Conservation (phyloP, 2,113 vertebrate genomes). For the Aplodontia rufa region DNA sequence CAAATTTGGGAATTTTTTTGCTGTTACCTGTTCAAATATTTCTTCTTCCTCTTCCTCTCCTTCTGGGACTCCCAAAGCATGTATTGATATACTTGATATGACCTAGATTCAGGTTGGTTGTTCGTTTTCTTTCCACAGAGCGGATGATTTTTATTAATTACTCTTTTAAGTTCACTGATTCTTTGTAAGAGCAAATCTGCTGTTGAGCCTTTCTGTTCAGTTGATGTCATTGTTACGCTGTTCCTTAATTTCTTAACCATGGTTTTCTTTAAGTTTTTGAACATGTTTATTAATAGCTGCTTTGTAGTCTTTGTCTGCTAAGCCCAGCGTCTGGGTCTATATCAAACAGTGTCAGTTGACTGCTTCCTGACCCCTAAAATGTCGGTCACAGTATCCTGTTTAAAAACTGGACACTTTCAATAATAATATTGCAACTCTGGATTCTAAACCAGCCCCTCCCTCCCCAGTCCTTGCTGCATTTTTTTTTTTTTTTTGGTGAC, state of each 20-base stretch:
- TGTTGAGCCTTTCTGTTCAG: neutral
- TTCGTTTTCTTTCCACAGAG: neutral
- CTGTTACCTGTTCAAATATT: neutral
- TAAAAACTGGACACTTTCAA: neutral
- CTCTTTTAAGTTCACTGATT: neutral
- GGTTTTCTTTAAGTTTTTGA: neutral
- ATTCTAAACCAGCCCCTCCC: neutral
- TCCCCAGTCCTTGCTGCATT: neutral
- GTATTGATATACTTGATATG: neutral
- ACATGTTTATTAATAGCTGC: neutral
- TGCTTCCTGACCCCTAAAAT: too few relatives aligned
- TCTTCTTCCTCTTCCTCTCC: neutral
- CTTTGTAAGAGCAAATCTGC: neutral
- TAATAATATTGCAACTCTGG: neutral
- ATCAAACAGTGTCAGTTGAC: neutral
- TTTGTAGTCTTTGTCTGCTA: neutral
- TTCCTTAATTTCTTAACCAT: neutral
- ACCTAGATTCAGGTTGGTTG: neutral
- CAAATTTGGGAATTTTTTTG: neutral
- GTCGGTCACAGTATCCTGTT: too few relatives aligned
- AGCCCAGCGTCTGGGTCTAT: neutral
- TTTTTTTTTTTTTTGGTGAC: neutral
- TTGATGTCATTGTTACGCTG: neutral
- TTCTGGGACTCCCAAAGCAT: neutral
- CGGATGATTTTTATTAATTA: neutral